These are phyloP conservation scores for Chloroceryle amazona DNA, from an alignment of 2,797 vertebrate species.

Conservation along the genomic window DNA sequence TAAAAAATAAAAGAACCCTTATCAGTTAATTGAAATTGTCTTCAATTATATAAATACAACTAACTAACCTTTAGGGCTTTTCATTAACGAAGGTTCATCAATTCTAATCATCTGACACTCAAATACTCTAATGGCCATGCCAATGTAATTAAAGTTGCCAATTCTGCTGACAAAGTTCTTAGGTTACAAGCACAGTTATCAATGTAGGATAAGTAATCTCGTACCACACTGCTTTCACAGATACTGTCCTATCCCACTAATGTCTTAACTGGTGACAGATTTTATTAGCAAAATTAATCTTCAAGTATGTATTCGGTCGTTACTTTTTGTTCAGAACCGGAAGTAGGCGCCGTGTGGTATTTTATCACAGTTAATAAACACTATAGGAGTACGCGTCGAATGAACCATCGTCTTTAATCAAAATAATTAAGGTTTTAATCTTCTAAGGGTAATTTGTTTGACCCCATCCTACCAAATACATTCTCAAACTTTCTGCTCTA, in stretches of 20 bases:
- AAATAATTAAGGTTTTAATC: slow-evolving; percentile 70
- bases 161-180: slow-evolving; percentile 61
- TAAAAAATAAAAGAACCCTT: background rate
- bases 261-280: slow-evolving; percentile 24
- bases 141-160: slow-evolving; percentile 61
- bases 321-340: slow-evolving; percentile 10
- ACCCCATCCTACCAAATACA: slow-evolving; percentile 25
- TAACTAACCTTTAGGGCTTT: slow-evolving; percentile 68
- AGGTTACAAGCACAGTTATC: slow-evolving; percentile 49
- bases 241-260: background rate
- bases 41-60: slow-evolving; percentile 53
- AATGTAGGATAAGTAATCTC: slow-evolving; percentile 21
- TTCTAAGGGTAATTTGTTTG: slow-evolving; percentile 71
- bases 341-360: background rate
- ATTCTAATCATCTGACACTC: slow-evolving; percentile 49
- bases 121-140: background rate
- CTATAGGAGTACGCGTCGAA: background rate
- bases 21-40: slow-evolving; percentile 57
- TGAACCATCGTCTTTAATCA: slow-evolving; percentile 52
- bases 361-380: slow-evolving; percentile 58
- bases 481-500: background rate
- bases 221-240: background rate
- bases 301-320: slow-evolving; percentile 31
- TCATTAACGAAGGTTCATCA: slow-evolving; percentile 68
- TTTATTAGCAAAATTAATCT: slow-evolving; percentile 45